phyloP scores from a whole-genome alignment of 2,888 invertebrate species.

The Deroplatys truncata region DNA sequence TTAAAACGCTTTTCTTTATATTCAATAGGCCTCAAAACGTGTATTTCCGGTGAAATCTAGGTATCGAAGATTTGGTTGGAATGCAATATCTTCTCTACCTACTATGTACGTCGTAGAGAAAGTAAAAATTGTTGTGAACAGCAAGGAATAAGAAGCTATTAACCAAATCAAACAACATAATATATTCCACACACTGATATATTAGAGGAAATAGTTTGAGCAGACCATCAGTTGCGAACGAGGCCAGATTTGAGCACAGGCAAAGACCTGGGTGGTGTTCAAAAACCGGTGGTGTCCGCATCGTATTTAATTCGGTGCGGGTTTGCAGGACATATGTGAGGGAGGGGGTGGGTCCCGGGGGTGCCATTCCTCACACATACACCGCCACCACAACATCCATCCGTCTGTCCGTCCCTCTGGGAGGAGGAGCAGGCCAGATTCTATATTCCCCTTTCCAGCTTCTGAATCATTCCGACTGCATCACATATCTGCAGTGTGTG shows the following conservation, averaged over 20 bases:
- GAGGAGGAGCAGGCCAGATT: not conserved
- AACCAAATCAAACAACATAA: no score
- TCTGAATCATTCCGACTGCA: not conserved
- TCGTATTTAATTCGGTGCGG: not conserved
- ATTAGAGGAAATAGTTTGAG: no score
- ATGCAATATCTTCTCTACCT: no score
- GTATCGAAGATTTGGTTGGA: no score
- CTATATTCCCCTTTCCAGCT: not conserved
- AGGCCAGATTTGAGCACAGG: not conserved
- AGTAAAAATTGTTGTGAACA: no score
- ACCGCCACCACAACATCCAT: not conserved
- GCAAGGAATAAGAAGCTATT: no score
- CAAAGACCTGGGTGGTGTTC: not conserved
- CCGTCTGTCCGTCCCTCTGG: not conserved
- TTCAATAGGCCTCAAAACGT: no score
- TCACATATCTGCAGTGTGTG: not conserved
- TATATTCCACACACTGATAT: no score
- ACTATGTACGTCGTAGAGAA: no score
- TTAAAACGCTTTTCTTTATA: no score
- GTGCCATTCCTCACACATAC: constrained; percentile 11
- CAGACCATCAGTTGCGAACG: no score
- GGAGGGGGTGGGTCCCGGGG: not conserved
- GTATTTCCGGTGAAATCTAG: no score
- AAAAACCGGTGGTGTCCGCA: not conserved
- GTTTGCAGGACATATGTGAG: not conserved